A percentile compares a stretch with the other conserved stretches of the same genome.
These are phyloP conservation scores for Stichodactyla helianthus DNA, from an alignment of 64 coral and sea anemone genomes.

Conservation along the genomic window DNA sequence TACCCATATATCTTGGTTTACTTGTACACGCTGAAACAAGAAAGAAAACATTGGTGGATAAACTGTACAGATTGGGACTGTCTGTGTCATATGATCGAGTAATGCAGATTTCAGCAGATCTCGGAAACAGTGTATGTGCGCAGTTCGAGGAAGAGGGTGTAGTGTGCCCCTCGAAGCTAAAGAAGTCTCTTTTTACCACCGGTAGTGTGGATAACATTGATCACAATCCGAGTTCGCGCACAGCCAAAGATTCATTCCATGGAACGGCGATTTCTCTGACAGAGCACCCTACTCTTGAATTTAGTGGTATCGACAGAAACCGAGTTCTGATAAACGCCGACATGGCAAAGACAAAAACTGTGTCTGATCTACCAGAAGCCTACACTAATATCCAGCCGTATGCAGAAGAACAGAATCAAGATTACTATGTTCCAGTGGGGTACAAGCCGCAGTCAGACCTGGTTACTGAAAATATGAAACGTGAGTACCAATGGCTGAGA, in stretches of 20 bases:
- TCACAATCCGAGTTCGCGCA: neutral
- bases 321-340: neutral
- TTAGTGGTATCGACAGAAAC: neutral
- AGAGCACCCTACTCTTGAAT: neutral
- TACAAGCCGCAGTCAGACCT: slow-evolving; percentile 19
- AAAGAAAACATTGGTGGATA: slow-evolving; percentile 11
- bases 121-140: no score
- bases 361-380: neutral
- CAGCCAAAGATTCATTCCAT: neutral
- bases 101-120: neutral
- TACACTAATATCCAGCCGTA: slow-evolving; percentile 28
- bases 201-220: slow-evolving; percentile 20
- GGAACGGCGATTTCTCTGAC: neutral
- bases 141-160: slow-evolving; percentile 19
- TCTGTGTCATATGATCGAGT: slow-evolving; percentile 31
- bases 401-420: slow-evolving; percentile 24
- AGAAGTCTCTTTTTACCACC: neutral
- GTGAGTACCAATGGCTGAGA: slow-evolving; percentile 19
- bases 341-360: slow-evolving; percentile 21
- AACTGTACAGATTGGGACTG: slow-evolving; percentile 11
- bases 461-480: slow-evolving; percentile 23
- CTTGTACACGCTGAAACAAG: slow-evolving; percentile 22
- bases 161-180: slow-evolving; percentile 31
- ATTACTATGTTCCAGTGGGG: slow-evolving; percentile 13
- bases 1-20: slow-evolving; percentile 10